Conservation (phyloP, 2,888 invertebrate genomes). For the Clusia tigrina region DNA sequence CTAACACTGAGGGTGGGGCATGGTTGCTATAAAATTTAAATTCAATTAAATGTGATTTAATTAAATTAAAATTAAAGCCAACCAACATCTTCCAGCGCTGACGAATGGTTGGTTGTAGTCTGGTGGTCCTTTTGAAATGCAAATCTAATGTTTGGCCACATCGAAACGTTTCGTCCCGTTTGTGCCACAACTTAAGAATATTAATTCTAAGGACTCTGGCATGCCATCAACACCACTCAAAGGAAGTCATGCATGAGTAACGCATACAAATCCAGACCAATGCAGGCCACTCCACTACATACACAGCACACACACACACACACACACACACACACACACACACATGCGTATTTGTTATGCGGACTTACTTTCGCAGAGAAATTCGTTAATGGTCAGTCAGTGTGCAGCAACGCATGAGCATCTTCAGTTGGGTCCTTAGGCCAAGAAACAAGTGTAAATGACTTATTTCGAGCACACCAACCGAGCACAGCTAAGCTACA, state of each 20-base stretch:
- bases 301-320: constrained; percentile 22
- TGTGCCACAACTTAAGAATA: constrained; percentile 16
- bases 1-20: too few species aligned
- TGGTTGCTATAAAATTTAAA: background rate
- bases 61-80: background rate
- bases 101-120: background rate
- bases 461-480: constrained; percentile 23
- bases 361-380: constrained; percentile 10
- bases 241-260: constrained; percentile 27
- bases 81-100: too few species aligned
- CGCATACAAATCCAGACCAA: constrained; percentile 20
- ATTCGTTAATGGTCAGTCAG: constrained; percentile 5
- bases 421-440: background rate
- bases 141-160: constrained; percentile 19
- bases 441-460: constrained; percentile 26
- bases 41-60: background rate
- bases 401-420: background rate
- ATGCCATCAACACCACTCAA: too few species aligned
- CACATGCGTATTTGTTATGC: constrained; percentile 7
- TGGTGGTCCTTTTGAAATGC: constrained; percentile 25
- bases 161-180: background rate
- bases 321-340: constrained; percentile 22
- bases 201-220: constrained; percentile 24
- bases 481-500: background rate
- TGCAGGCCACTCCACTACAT: too few species aligned